A percentile compares a stretch with the other conserved stretches of the same genome.
phyloP scores from a whole-genome alignment of 2,797 vertebrate genomes.

The Pitangus sulphuratus region DNA sequence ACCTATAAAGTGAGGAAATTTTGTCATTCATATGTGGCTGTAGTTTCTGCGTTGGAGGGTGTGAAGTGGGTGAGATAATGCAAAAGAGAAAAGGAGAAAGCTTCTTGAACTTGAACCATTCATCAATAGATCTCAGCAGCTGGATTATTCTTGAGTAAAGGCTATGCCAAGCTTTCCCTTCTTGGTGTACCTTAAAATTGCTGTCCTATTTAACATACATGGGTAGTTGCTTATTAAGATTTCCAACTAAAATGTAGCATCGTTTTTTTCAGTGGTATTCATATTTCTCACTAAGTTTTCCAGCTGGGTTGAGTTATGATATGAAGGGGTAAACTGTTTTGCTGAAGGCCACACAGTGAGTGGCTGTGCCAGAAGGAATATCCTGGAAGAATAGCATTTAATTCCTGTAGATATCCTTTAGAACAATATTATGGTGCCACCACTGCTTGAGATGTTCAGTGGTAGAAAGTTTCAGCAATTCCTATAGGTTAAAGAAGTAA shows the following conservation, averaged over 20 bases:
- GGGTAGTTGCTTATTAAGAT: not conserved
- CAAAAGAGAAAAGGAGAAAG: not conserved
- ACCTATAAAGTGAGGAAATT: not conserved
- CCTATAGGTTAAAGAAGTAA: not conserved
- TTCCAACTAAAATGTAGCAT: not conserved
- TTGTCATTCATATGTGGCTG: not conserved
- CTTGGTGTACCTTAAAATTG: not conserved
- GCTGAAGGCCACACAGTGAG: not conserved
- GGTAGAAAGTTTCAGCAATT: not conserved
- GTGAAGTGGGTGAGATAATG: not conserved
- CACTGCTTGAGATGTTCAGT: not conserved
- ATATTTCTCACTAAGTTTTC: not conserved
- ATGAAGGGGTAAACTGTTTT: not conserved
- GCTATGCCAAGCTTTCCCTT: not conserved
- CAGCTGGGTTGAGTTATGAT: not conserved
- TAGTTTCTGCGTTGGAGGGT: not conserved
- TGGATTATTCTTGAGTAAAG: not conserved
- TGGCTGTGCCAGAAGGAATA: not conserved
- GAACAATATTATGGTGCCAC: not conserved
- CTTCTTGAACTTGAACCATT: not conserved
- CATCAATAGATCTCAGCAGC: not conserved
- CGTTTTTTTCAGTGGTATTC: not conserved
- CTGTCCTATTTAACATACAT: not conserved
- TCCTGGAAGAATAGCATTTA: accelerated
- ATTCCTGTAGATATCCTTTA: not conserved